A percentile compares a stretch with the other conserved stretches of the same genome.
Conservation (phyloP, 1,140 invertebrate species). For the Diachasma alloeum region DNA sequence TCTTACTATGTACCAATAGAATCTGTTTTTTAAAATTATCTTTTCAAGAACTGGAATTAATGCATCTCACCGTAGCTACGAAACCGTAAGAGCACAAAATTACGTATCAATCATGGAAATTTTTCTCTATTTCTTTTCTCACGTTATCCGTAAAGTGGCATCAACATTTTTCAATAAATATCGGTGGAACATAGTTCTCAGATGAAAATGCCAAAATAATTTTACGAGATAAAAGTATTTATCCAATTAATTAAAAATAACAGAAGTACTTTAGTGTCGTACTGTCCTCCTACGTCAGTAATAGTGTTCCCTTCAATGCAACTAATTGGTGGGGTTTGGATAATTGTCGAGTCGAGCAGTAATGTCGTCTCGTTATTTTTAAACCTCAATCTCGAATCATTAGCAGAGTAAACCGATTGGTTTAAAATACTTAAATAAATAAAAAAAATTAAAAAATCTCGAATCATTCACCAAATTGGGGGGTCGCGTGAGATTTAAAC, state of each 20-base stretch:
- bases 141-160: background rate
- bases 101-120: background rate
- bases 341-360: slow-evolving; percentile 2
- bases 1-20: slow-evolving; percentile 42
- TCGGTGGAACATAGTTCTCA: background rate
- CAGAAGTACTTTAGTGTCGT: background rate
- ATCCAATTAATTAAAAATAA: slow-evolving; percentile 11
- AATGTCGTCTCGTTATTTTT: background rate
- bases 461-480: too few species aligned
- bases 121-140: background rate
- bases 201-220: slow-evolving; percentile 22
- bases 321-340: background rate
- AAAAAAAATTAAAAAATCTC: too few species aligned
- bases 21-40: slow-evolving; percentile 43
- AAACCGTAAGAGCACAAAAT: background rate
- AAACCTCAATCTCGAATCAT: too few species aligned
- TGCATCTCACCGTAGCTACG: background rate
- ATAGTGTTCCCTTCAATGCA: background rate
- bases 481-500: too few species aligned
- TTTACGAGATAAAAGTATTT: slow-evolving; percentile 22
- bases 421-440: too few species aligned
- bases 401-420: too few species aligned
- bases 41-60: slow-evolving; percentile 35
- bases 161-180: background rate
- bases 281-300: background rate